A percentile compares a stretch with the other conserved stretches of the same genome.
phyloP scores from a whole-genome alignment of 2,888 invertebrate genomes.

The Caenorhabditis macrosperma region DNA sequence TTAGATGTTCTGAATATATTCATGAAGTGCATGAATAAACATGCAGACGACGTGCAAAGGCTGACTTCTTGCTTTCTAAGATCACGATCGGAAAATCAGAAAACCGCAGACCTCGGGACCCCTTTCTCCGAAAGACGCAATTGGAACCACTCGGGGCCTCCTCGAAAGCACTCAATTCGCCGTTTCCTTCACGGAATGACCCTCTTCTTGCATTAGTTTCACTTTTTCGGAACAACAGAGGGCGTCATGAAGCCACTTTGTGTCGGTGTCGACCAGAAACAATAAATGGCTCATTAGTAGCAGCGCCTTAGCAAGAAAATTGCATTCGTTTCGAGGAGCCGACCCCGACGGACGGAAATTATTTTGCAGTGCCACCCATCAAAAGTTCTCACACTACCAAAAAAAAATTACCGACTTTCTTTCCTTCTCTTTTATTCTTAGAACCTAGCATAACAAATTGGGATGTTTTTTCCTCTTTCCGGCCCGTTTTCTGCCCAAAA shows the following conservation, averaged over 20 bases:
- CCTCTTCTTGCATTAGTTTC: not conserved
- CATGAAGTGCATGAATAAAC: slow-evolving; percentile 6
- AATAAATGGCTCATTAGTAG: slow-evolving; percentile 37
- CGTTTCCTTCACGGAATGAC: not conserved
- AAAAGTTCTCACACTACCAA: slow-evolving; percentile 7
- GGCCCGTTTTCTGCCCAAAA: not conserved
- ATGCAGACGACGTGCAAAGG: slow-evolving; percentile 17
- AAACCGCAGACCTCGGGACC: not conserved
- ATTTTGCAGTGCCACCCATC: slow-evolving; percentile 19
- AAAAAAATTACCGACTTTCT: slow-evolving; percentile 7
- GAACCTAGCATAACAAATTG: not conserved
- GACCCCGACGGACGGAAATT: slow-evolving; percentile 25
- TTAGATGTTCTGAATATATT: slow-evolving; percentile 28
- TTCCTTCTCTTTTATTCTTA: slow-evolving; percentile 5
- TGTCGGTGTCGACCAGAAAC: slow-evolving; percentile 26
- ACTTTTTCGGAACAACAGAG: not conserved
- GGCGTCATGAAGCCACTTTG: not conserved
- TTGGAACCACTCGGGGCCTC: not conserved
- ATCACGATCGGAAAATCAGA: not conserved
- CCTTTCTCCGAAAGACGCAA: not conserved
- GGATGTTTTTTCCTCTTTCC: not conserved
- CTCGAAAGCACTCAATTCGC: slow-evolving; percentile 4
- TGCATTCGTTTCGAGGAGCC: slow-evolving; percentile 25
- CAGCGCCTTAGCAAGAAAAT: slow-evolving; percentile 25
- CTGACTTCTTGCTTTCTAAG: not conserved